Evolutionary conservation across 2,888 invertebrate species (phyloP), one percentile per base, ranked within the genome.

Genomic region (Gandaritis pyraliata): DNA sequence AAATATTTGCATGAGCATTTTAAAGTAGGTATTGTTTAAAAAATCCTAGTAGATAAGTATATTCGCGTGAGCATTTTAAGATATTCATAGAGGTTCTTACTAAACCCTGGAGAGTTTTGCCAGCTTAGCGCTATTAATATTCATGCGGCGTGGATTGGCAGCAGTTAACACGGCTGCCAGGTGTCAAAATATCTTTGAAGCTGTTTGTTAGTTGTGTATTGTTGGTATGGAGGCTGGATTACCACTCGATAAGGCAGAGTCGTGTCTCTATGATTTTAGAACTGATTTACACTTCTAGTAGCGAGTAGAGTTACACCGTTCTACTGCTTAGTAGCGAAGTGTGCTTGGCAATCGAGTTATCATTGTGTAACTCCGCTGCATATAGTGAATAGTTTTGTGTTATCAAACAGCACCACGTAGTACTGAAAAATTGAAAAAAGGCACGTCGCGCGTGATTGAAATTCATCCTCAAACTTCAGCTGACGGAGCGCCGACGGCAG

Each of bases 51-150:
- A 2, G 15, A 41, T 41, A 18, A n/a, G n/a, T 18, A 7, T 41
- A 30, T 47, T 30, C 15, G n/a, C 0, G 8, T 6, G 30, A 33
- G 6, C 30, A 36, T 52, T 52, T 41, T 29, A 49, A 49, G 18
- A 43, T 16, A 54, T 54, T 59, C 49, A 30, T 54, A 60, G 48
- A 53, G 23, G 33, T 43, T 43, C 53, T 54, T 48, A 48, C 30
- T 38, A 18, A 53, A 23, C 18, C 36, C 53, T 29, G 15, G 41
- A 43, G 41, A 38, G 36, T 53, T 43, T 12, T 52, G 58, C 29
- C 7, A 43, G 53, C 43, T 49, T 53, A 49, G 43, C 39, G 15
- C n/a, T 58, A 54, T 54, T 54, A 60, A 60, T 60, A 60, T 60
- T 60, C 60, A 30, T 23, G 8, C 47, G 48, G 48, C 39, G 18